Percentiles rank a stretch among this genome's conserved stretches.
phyloP scores from a whole-genome alignment of 2,888 invertebrate species.

The Mythimna albipuncta region DNA sequence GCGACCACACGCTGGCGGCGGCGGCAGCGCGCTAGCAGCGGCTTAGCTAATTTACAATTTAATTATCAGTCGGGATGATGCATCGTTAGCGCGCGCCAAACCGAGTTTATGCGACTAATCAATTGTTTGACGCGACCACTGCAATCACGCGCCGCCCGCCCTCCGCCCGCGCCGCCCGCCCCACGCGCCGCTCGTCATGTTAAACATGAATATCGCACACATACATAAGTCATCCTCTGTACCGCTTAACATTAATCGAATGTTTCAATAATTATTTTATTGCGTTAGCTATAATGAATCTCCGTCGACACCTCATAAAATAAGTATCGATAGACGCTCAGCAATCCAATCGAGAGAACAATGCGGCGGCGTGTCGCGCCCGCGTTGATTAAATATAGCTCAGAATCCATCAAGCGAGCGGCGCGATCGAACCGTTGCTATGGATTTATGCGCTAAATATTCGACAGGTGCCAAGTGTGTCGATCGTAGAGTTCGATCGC shows the following conservation, averaged over 20 bases:
- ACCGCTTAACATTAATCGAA: constrained; percentile 56
- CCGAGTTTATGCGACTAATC: constrained; percentile 91
- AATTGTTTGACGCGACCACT: constrained; percentile 90
- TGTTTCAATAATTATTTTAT: constrained; percentile 61
- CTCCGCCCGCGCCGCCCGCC: constrained; percentile 66
- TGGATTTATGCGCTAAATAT: constrained; percentile 91
- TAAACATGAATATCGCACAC: constrained; percentile 51
- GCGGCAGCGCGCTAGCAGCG: constrained; percentile 82
- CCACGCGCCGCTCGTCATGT: constrained; percentile 48
- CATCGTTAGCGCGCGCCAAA: constrained; percentile 90
- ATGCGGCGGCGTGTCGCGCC: constrained; percentile 85
- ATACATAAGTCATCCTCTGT: constrained; percentile 52
- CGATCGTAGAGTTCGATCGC: constrained; percentile 88
- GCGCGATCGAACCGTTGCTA: constrained; percentile 86
- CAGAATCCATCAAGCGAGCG: constrained; percentile 88
- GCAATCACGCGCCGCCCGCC: constrained; percentile 86
- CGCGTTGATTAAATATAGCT: constrained; percentile 89
- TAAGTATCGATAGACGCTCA: constrained; percentile 80
- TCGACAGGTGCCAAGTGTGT: constrained; percentile 91
- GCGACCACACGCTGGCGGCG: constrained; percentile 70
- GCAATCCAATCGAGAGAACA: constrained; percentile 86
- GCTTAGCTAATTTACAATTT: constrained; percentile 90
- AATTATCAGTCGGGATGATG: constrained; percentile 90
- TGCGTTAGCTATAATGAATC: constrained; percentile 70
- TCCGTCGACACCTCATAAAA: constrained; percentile 79